These are phyloP conservation scores for Okamejei kenojei DNA, from an alignment of 2,797 vertebrate genomes.

Conservation along the genomic window DNA sequence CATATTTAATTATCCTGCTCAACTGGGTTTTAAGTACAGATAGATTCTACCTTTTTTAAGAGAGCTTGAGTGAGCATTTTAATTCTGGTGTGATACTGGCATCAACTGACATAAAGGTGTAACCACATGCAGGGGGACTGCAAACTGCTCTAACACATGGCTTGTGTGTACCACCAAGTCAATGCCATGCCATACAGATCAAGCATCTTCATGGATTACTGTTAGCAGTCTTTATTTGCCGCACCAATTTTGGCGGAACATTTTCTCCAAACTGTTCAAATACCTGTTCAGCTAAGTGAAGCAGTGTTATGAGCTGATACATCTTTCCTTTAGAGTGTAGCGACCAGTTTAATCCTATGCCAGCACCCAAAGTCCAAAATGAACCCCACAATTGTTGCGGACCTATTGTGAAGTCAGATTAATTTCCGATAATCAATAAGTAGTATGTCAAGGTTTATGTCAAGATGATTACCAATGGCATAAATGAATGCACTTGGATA, in stretches of 20 bases:
- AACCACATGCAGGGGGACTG: not conserved
- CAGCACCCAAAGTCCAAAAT: not conserved
- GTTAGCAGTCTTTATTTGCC: not conserved
- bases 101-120: not conserved
- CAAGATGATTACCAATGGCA: not conserved
- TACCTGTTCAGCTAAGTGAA: not conserved
- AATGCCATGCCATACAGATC: not conserved
- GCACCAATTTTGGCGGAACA: not conserved
- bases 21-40: not conserved
- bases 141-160: not conserved
- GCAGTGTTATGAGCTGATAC: not conserved
- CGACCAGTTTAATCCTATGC: not conserved
- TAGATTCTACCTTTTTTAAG: no score
- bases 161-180: not conserved
- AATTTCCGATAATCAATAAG: not conserved
- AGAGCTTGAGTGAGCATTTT: no score
- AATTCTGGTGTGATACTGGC: not conserved
- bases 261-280: not conserved
- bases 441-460: not conserved
- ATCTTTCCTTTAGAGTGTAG: not conserved
- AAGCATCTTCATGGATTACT: not conserved
- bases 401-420: not conserved
- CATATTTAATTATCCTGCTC: not conserved
- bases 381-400: not conserved
- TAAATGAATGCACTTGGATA: not conserved